Evolutionary conservation across 2,888 invertebrate species (phyloP).

Genomic region (Drosophila buzzatii): DNA sequence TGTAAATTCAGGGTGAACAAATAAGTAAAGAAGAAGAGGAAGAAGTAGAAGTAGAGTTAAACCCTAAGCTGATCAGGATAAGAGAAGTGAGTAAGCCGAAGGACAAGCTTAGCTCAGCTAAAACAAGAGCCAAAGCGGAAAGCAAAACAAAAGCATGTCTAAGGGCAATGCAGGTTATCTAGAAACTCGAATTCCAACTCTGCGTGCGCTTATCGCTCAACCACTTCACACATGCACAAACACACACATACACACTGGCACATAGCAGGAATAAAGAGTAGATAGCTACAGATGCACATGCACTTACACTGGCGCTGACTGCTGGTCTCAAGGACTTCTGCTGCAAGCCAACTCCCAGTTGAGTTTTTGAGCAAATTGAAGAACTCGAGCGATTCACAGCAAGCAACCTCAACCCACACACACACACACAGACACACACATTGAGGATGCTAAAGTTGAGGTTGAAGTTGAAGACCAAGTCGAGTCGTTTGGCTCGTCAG

Average conservation of each 20-base stretch:
- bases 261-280: conserved; percentile 1
- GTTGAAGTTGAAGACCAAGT: conserved; percentile 36
- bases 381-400: conserved; percentile 33
- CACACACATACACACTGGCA: not conserved
- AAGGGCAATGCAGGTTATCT: conserved; percentile 30
- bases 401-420: conserved; percentile 12
- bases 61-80: conserved; percentile 34
- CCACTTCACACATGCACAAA: conserved; percentile 6
- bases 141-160: conserved; percentile 24
- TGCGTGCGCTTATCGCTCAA: conserved; percentile 25
- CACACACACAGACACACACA: conserved; percentile 3
- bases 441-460: conserved; percentile 27
- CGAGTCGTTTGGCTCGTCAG: conserved; percentile 23
- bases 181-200: conserved; percentile 15
- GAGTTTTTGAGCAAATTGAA: conserved; percentile 29
- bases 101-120: conserved; percentile 6
- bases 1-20: conserved; percentile 1
- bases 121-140: conserved; percentile 10
- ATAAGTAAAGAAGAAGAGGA: not conserved
- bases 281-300: conserved; percentile 13
- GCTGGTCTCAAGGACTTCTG: conserved; percentile 48
- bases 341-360: conserved; percentile 30
- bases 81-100: conserved; percentile 17
- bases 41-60: not conserved
- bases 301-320: conserved; percentile 7